Evolutionary conservation across 1,140 invertebrate genomes (phyloP).

Genomic region (Tetramorium parvispinum): DNA sequence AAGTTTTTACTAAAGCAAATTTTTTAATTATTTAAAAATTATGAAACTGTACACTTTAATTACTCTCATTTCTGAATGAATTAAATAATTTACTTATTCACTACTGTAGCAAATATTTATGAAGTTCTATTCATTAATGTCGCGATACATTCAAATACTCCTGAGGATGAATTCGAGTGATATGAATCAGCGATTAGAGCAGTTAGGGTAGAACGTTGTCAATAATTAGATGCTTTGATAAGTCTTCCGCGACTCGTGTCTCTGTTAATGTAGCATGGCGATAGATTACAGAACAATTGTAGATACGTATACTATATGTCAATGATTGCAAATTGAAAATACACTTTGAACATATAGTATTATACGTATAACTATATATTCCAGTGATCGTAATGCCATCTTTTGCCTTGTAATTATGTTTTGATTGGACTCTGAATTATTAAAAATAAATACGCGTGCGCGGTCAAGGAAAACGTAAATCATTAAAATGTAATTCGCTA

Average conservation of each 20-base stretch:
- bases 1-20: neutral
- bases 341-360: neutral
- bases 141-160: neutral
- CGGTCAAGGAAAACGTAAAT: neutral
- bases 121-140: neutral
- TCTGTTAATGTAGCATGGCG: constrained; percentile 12
- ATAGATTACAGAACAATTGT: neutral
- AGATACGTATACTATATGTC: neutral
- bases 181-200: constrained; percentile 21
- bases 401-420: neutral
- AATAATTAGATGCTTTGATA: constrained; percentile 35
- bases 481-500: neutral
- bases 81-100: neutral
- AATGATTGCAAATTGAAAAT: constrained; percentile 1
- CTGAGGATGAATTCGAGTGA: constrained; percentile 9
- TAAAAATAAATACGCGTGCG: neutral
- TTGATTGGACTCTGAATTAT: constrained; percentile 6
- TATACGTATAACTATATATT: neutral
- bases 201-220: constrained; percentile 36
- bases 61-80: neutral
- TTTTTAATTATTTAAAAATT: neutral
- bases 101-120: neutral
- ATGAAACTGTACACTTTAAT: neutral
- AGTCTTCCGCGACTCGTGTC: constrained; percentile 23
- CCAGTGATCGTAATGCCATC: neutral